phyloP scores from a whole-genome alignment of 2,797 vertebrate genomes.

The Heliangelus exortis region DNA sequence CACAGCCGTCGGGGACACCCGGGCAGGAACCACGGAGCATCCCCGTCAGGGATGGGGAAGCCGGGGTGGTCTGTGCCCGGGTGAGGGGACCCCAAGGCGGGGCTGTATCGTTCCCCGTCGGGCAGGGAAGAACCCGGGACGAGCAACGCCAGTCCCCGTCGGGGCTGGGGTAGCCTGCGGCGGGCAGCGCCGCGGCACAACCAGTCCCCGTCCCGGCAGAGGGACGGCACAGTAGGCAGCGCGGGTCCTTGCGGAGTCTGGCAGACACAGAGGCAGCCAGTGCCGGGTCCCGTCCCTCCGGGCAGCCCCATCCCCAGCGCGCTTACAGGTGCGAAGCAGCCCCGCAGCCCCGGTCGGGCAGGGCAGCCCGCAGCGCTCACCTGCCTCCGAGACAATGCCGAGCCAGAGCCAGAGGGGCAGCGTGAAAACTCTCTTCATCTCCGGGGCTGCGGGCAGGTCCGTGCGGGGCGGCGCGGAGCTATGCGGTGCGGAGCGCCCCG shows the following conservation, averaged over 20 bases:
- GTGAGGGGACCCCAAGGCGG: too few species aligned
- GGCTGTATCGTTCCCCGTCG: neutral
- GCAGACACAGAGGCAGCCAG: neutral
- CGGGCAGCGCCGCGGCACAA: neutral
- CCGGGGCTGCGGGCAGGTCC: slow-evolving; percentile 43
- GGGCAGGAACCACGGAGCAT: neutral
- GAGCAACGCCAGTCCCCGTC: neutral
- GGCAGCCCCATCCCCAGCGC: neutral
- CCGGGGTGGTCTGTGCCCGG: neutral
- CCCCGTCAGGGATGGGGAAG: neutral
- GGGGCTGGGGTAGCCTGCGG: too few species aligned
- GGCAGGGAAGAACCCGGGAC: neutral
- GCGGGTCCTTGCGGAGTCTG: neutral
- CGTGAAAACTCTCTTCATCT: slow-evolving; percentile 72
- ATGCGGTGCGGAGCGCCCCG: slow-evolving; percentile 33
- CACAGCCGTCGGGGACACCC: neutral
- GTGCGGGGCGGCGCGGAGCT: neutral
- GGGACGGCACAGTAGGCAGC: neutral
- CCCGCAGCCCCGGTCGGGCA: neutral
- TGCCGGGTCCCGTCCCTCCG: neutral
- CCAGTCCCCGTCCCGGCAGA: neutral
- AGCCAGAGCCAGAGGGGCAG: slow-evolving; percentile 71
- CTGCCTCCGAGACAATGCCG: slow-evolving; percentile 70
- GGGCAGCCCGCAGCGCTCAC: slow-evolving; percentile 38
- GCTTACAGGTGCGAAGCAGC: neutral